phyloP scores from a whole-genome alignment of 2,888 invertebrate genomes.

The Amorpha juglandis region DNA sequence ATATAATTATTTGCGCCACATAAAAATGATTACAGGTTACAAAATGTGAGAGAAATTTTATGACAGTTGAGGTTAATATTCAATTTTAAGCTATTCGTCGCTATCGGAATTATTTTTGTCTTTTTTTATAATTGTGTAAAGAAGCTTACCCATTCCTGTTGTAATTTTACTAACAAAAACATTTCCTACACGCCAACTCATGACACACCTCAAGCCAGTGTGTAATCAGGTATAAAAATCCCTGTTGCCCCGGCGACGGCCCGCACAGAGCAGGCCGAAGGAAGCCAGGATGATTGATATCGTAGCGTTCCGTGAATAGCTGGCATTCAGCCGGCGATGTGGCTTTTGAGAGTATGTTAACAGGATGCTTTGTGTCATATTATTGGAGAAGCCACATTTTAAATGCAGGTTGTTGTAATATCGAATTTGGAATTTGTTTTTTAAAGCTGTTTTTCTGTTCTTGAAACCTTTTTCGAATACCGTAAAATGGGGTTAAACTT shows the following conservation, averaged over 20 bases:
- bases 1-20: neutral
- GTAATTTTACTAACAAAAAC: too few relatives aligned
- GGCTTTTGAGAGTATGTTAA: slow-evolving; percentile 8
- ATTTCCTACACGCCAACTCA: neutral
- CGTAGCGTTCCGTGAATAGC: slow-evolving; percentile 4
- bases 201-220: neutral
- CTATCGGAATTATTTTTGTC: too few relatives aligned
- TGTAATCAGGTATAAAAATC: neutral
- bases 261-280: neutral
- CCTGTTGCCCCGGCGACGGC: neutral
- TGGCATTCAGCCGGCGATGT: neutral
- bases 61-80: too few relatives aligned
- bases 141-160: too few relatives aligned
- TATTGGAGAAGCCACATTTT: slow-evolving; percentile 1
- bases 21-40: too few relatives aligned
- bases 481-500: too few relatives aligned
- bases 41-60: too few relatives aligned
- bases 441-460: too few relatives aligned
- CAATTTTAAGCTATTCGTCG: too few relatives aligned
- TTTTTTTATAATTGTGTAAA: too few relatives aligned
- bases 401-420: neutral
- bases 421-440: neutral
- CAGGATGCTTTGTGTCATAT: slow-evolving; percentile 11
- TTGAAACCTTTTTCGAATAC: too few relatives aligned
- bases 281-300: slow-evolving; percentile 19